Evolutionary conservation across 30 jellyfish, hydroid and myxozoan species (phyloP).

Genomic region (Aurelia sp.): DNA sequence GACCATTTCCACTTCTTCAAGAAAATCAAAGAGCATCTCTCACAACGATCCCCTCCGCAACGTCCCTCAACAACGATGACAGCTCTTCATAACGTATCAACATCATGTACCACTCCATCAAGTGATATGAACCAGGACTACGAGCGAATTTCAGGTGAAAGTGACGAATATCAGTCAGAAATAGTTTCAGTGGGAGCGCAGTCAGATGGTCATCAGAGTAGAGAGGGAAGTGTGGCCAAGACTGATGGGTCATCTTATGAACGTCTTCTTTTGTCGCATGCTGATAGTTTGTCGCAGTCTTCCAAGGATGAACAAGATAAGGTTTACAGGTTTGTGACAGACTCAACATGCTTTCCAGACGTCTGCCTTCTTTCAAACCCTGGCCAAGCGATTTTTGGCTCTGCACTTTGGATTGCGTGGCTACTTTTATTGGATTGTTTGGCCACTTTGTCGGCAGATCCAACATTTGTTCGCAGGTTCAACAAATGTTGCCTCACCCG

Average conservation of each 20-base stretch:
- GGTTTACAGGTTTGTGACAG: constrained; percentile 22
- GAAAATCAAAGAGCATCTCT: constrained; percentile 63
- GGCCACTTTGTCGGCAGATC: too few species aligned
- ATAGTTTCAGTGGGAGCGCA: neutral
- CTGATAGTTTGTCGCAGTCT: constrained; percentile 31
- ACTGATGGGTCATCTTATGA: constrained; percentile 42
- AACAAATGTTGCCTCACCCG: too few species aligned
- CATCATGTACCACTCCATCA: constrained; percentile 62
- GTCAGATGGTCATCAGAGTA: constrained; percentile 9
- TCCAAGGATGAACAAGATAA: neutral
- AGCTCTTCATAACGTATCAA: constrained; percentile 51
- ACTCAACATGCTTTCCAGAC: neutral
- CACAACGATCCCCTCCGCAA: neutral
- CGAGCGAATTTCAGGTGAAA: constrained; percentile 15
- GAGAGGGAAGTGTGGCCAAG: neutral
- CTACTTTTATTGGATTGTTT: too few species aligned
- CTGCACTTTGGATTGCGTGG: too few species aligned
- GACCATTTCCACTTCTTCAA: constrained; percentile 88
- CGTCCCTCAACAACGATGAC: constrained; percentile 13
- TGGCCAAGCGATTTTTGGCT: too few species aligned
- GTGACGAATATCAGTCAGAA: neutral
- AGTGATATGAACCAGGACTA: constrained; percentile 17
- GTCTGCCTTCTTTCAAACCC: neutral
- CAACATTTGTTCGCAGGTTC: too few species aligned
- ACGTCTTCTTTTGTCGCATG: constrained; percentile 18